phyloP scores from a whole-genome alignment of 2,888 invertebrate species.

The Camponotus fellah region DNA sequence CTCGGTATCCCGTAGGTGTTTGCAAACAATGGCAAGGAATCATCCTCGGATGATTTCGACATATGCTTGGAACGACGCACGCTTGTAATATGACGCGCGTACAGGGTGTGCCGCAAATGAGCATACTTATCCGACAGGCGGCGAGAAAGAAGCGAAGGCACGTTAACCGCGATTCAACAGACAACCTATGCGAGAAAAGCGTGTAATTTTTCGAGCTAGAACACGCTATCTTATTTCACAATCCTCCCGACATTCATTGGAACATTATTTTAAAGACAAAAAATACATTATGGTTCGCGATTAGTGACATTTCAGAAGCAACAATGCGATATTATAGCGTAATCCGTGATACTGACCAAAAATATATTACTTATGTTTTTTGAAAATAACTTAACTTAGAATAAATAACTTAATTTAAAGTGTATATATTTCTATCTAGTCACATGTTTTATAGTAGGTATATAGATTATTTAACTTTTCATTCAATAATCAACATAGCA shows the following conservation, averaged over 20 bases:
- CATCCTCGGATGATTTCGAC: constrained; percentile 71
- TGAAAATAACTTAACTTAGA: no score
- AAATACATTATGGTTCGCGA: background rate
- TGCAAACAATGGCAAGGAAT: constrained; percentile 73
- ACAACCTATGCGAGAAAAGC: constrained; percentile 26
- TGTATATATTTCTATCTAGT: no score
- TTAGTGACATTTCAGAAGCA: background rate
- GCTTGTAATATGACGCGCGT: constrained; percentile 63
- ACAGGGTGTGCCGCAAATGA: constrained; percentile 69
- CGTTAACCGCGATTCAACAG: constrained; percentile 24
- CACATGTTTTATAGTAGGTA: no score
- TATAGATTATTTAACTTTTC: no score
- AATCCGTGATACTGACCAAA: no score
- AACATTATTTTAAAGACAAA: background rate
- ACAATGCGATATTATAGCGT: background rate
- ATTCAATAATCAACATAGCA: no score
- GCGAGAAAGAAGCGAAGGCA: constrained; percentile 32
- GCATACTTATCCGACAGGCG: constrained; percentile 41
- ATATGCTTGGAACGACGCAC: constrained; percentile 55
- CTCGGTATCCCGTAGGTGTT: constrained; percentile 67
- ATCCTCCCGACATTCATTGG: background rate
- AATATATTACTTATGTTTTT: no score
- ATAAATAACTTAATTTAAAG: no score
- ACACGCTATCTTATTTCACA: constrained; percentile 8
- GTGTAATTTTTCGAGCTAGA: constrained; percentile 25